Base-by-base conservation (phyloP, 2,113 vertebrate species). In the Casuarius casuarius region DNA sequence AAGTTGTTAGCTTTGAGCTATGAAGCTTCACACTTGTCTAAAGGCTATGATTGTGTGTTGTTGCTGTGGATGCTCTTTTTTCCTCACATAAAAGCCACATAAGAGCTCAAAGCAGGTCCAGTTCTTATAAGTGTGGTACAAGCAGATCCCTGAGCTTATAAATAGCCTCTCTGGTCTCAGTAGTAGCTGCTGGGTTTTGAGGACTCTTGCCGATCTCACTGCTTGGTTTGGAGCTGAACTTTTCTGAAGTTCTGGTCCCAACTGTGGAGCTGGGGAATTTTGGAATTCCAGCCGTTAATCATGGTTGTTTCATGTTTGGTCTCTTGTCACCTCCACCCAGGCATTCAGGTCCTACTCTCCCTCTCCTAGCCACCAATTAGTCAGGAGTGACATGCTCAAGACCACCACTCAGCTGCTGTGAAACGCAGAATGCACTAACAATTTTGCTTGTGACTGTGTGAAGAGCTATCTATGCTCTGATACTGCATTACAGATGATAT, bases 11-110 rank as follows among this genome's bases (percentile, higher is more conserved):
- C 40, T 35, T 95, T 4, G 2, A 95, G 62, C 87, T 62, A 40
- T 5, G 1, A 89, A 94, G 28, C 42, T 89, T 96, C 79, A 54
- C 65, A 29, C 49, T 93, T 90, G 86, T 21, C 84, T 42, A 76
- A 84, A 91, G 74, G 73, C 87, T 89, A 3, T 76, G 76, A 84
- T 58, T 87, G 49, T 48, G 56, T 76, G 49, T 79, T 94, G 62
- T 91, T 95, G 71, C 94, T 97, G 54, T 87, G 84, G 70, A 62
- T 91, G 68, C 52, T 87, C 10, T 79, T n/a, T 65, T n/a, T 70
- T 28, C 58, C 28, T 79, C 33, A 29, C 52, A 59, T 33, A 59
- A 59, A 17, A 33, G 54, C 59, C 40, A 12, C 52, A 59, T 76
- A 44, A 56, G 25, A 85, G 15, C 62, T 92, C 78, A 84, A 40